Evolutionary conservation across 2,113 vertebrate species (phyloP).

Genomic region (Diphyllodes magnificus): DNA sequence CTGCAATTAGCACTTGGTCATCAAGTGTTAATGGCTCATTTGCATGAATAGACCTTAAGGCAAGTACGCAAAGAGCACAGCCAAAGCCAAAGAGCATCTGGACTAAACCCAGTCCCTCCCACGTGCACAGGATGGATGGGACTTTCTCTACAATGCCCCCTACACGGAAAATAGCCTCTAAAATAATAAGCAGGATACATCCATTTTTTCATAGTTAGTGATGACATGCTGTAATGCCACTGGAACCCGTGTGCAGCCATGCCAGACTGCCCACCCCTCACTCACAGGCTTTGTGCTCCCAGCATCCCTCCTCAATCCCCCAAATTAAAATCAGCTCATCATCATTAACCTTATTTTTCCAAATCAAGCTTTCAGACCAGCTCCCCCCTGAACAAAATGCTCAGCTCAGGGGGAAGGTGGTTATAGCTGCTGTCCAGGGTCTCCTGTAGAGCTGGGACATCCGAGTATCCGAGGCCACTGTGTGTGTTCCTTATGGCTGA

Average conservation of each 20-base stretch:
- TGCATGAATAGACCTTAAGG: not conserved
- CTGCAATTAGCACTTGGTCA: not conserved
- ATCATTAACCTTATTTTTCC: not conserved
- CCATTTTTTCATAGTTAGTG: not conserved
- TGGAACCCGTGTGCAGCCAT: rapidly evolving
- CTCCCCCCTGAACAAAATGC: not conserved
- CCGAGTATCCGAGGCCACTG: not conserved
- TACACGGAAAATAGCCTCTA: not conserved
- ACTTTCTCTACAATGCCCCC: not conserved
- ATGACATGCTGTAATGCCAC: not conserved
- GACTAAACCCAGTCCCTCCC: not conserved
- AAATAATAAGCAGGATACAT: not conserved
- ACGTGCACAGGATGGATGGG: not conserved
- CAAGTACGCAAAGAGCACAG: not conserved
- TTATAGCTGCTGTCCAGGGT: not conserved
- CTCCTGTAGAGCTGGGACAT: not conserved
- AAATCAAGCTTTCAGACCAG: not conserved
- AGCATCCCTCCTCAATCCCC: not conserved
- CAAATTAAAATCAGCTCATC: not conserved
- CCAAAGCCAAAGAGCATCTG: not conserved
- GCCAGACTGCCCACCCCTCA: not conserved
- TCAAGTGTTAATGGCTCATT: not conserved
- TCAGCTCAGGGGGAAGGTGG: not conserved
- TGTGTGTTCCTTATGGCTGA: not conserved
- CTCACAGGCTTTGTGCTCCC: not conserved